Evolutionary conservation across 2,888 invertebrate species (phyloP), one percentile per base, ranked within the genome.

Genomic region (Acrocera orbiculus): DNA sequence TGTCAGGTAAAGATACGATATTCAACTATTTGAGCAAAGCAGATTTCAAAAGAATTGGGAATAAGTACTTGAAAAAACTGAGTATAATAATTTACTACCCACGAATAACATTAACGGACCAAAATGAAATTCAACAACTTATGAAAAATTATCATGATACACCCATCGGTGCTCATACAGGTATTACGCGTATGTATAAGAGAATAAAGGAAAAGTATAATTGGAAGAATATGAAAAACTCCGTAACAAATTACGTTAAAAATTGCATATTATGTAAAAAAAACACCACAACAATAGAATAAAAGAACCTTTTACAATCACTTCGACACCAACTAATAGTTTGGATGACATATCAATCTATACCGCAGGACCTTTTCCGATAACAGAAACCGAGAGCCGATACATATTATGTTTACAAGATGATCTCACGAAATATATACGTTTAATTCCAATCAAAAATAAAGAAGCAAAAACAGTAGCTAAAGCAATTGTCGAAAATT

Each of bases 401-500:
- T 38, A 27, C 28, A 27, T 24, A 5, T 8, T 39, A n/a, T 33
- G 37, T 10, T 28, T 39, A 14, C 31, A 34, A n/a, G 35, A 36
- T 10, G 32, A 39, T 33, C n/a, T 37, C 16, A 33, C 31, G 8
- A 40, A 35, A 25, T 35, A 37, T 27, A 13, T 36, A 11, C 16
- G 30, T 3, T 23, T 22, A 14, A 29, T 36, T n/a, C 34, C 37
- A 23, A 24, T 36, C 13, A 10, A 4, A 16, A 14, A 27, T n/a
- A 37, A 40, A 23, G 17, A 25, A 25, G 30, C 34, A 6, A 32
- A n/a, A 13, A 34, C 27, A 6, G 25, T 37, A 34, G 39, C 36
- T 11, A 33, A 30, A 27, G 37, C 34, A 14, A 32, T 40, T 30
- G 29, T 40, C 23, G 35, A 41, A 20, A 17, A 36, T 28, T 40